Evolutionary conservation across 2,888 invertebrate species (phyloP), one percentile per base, ranked within the genome.

Genomic region (Tuta absoluta): DNA sequence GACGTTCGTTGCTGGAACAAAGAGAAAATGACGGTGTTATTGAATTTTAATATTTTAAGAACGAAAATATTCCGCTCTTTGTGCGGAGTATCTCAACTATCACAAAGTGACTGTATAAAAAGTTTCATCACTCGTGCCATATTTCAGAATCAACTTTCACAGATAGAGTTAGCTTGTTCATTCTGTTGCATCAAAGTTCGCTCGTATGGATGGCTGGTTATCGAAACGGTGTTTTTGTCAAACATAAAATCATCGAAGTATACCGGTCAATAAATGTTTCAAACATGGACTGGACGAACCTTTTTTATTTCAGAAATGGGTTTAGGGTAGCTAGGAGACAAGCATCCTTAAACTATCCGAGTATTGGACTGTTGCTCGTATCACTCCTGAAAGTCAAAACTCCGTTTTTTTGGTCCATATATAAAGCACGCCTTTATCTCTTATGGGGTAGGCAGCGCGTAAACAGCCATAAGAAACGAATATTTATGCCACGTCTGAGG

Each of bases 21-120:
- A 70, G 66, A 66, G 62, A 56, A 73, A 74, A 73, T 70, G 69
- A 73, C 70, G 67, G 66, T 64, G 67, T 65, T 68, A 76, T 74
- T 74, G 66, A 68, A 71, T 71, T 69, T 70, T 72, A 68, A 72
- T 72, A 72, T 68, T 71, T 66, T n/a, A 67, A 62, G 65, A 53
- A 48, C n/a, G 41, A 65, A 41, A 63, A 49, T 60, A 63, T 14
- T 14, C 7, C 56, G 57, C 48, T 51, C 58, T 57, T 63, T 63
- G 63, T 57, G 61, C 57, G 49, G 64, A 37, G 51, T 51, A 51
- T 51, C 49, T 48, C 38, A 8, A 28, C 41, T 24, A 28, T 63
- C 49, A 57, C 56, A 63, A 63, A 57, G 45, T 48, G 51, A 57
- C 28, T 23, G 8, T 17, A 57, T 45, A 63, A 28, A 33, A 51